Base-by-base conservation (phyloP, 2,113 vertebrate species). In the Syngnathus typhle region DNA sequence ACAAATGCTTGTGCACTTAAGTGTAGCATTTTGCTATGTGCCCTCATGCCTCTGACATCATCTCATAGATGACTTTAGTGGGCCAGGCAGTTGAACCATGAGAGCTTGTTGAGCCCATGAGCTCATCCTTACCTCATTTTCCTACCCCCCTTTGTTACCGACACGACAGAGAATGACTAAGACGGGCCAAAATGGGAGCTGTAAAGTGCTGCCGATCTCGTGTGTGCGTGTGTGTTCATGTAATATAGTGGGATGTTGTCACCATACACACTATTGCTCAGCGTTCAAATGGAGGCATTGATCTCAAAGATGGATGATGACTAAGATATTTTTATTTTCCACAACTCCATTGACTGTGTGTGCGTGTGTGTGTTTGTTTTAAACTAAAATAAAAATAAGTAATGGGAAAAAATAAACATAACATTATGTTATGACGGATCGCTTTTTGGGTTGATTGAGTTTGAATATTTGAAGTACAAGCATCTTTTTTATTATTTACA, bases 401-500 rank as follows among this genome's bases (percentile, higher is more conserved):
- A 39, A 41, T 12, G n/a, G 72, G 64, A 56, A 71, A 23, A 54
- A 47, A 64, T 51, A 49, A 49, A 36, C 5, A 18, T 32, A 51
- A 37, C 18, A 37, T 41, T 64, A 51, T n/a, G n/a, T n/a, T n/a
- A n/a, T 90, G 82, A 74, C 80, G 88, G 89, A 90, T 88, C 82
- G 79, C 77, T 85, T 88, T 80, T 77, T 27, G 60, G 89, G 70
- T 82, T 79, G 82, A 87, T 81, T 88, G 74, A 81, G 84, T 83
- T 90, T 91, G 82, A 91, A 91, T 91, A 90, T 90, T 91, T 91
- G 85, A 91, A 90, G 87, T 81, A 77, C 88, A 69, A 87, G n/a
- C n/a, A n/a, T n/a, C n/a, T 74, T 75, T 72, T 60, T 12, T 61
- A 21, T 16, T 3, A 15, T 16, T 58, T 7, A 58, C 15, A 16